Percentiles rank a stretch among this genome's conserved stretches.
Conservation (phyloP, 1,140 invertebrate genomes). For the Euwallacea fornicatus region DNA sequence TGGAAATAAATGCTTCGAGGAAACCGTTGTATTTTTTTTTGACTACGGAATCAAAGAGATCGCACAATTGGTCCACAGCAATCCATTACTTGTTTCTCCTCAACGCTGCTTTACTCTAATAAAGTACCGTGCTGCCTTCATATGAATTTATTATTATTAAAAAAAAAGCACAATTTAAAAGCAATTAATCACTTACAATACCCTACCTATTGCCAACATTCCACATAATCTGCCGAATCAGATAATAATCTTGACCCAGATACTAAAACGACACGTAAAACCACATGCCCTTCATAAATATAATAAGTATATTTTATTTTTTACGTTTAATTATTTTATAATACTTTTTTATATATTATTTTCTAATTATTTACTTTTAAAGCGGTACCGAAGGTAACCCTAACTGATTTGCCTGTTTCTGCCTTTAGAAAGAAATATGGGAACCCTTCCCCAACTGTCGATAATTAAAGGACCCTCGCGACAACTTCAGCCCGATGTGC, state of each 20-base stretch:
- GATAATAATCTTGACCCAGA: not conserved
- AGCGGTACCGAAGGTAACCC: no score
- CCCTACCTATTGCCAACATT: not conserved
- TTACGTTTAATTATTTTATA: not conserved
- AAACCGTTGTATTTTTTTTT: no score
- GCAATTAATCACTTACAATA: not conserved
- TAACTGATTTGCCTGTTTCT: not conserved
- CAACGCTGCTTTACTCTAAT: no score
- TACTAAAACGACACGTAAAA: not conserved
- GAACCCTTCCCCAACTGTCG: constrained; percentile 49
- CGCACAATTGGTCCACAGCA: no score
- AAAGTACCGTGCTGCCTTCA: no score
- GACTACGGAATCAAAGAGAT: no score
- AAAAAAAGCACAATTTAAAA: not conserved
- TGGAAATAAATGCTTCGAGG: no score
- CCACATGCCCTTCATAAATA: not conserved
- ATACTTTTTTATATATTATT: not conserved
- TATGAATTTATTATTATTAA: no score
- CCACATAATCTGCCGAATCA: not conserved
- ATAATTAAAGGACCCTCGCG: constrained; percentile 49
- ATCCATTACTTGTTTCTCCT: no score
- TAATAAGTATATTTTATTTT: not conserved
- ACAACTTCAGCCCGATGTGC: constrained; percentile 34
- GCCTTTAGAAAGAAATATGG: constrained; percentile 41
- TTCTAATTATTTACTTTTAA: not conserved